Evolutionary conservation across 53 echinoderm and acorn worm genomes (phyloP), one percentile per base, ranked within the genome.

Genomic region (Zoroaster sp.): DNA sequence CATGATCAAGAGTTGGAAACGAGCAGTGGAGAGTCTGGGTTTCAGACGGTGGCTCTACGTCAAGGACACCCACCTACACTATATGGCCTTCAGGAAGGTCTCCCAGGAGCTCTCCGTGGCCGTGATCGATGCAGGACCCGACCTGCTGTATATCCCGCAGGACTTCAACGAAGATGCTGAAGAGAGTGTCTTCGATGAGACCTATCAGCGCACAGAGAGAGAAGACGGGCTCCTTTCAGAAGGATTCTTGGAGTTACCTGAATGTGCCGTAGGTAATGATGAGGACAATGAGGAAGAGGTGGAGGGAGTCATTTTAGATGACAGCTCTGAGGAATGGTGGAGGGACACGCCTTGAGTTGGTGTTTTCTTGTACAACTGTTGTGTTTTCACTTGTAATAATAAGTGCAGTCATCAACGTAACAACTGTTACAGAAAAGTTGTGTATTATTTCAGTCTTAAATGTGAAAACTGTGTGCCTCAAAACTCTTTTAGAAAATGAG

Each of bases 81-180:
- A 90, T 91, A 95, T 98, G 95, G 98, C 95, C 55, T 98, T 98
- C 73, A 89, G 98, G 36, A 98, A 98, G 67, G 93, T 93, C 8
- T 89, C 87, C n/a, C 83, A 44, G 11, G 95, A 95, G 44, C 82
- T 71, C 35, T 83, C 87, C 0, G 73, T 75, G 1, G 89, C 68
- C n/a, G 37, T 89, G 46, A 74, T 69, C 6, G 98, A 94, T 1
- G 90, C 78, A 0, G 90, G 92, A 34, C 95, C 98, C 1, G 98
- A 98, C 54, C 87, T 95, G 94, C 80, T 98, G 55, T 98, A 94
- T 80, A 98, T 98, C 39, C 98, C 98, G 15, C 98, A 98, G 88
- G 98, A 98, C 85, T 96, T 92, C 87, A 95, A 94, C 44, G 98
- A 98, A 40, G 95, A 95, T 1, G 78, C 82, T n/a, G 98, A 98